Evolutionary conservation across 2,797 vertebrate genomes (phyloP).

Genomic region (Aplochiton taeniatus): DNA sequence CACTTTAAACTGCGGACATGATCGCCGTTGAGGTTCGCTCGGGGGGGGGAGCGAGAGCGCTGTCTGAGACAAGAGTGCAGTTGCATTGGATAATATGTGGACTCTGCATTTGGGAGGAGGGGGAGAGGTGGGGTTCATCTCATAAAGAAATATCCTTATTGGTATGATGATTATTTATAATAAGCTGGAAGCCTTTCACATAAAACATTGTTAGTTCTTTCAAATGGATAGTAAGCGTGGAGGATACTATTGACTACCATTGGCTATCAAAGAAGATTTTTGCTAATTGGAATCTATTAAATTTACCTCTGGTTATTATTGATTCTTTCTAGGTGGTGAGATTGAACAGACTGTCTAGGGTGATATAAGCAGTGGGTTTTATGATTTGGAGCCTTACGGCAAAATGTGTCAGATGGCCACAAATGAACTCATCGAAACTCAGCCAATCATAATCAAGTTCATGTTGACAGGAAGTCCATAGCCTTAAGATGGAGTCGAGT

Average conservation of each 20-base stretch:
- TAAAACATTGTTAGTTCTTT: no score
- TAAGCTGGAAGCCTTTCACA: slow-evolving; percentile 7
- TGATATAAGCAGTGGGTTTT: slow-evolving; percentile 14
- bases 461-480: neutral
- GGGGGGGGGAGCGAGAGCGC: neutral
- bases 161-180: slow-evolving; percentile 28
- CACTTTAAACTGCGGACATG: slow-evolving; percentile 21
- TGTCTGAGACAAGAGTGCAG: neutral
- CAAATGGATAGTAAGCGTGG: slow-evolving; percentile 2
- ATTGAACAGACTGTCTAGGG: slow-evolving; percentile 9
- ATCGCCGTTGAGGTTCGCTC: slow-evolving; percentile 17
- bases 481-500: neutral
- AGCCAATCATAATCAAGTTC: neutral
- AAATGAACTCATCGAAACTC: neutral
- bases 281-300: slow-evolving; percentile 13
- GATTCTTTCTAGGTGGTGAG: slow-evolving; percentile 5
- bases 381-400: neutral
- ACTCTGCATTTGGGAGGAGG: no score
- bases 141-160: slow-evolving; percentile 30
- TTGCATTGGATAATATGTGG: no score
- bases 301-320: slow-evolving; percentile 9
- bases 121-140: slow-evolving; percentile 3
- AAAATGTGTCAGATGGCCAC: neutral
- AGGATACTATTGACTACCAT: slow-evolving; percentile 5
- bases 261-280: neutral